Evolutionary conservation across 2,797 vertebrate genomes (phyloP), one percentile per base, ranked within the genome.

Genomic region (Urocyon cinereoargenteus): DNA sequence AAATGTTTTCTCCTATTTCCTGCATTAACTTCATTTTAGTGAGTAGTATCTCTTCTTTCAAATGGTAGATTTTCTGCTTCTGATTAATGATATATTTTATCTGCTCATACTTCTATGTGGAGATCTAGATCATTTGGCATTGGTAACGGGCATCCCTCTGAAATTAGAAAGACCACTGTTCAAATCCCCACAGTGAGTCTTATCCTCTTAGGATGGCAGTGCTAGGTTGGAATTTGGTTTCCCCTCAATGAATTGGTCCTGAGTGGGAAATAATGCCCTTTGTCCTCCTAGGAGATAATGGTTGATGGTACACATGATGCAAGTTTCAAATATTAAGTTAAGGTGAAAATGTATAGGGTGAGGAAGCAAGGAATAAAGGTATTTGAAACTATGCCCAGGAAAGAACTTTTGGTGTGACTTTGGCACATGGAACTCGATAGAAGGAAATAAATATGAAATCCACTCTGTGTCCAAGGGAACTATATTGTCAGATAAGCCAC

Each of bases 391-490:
- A 73, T 87, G 18, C 14, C 22, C 28, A 83, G 40, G 40, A 86
- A 89, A 81, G 55, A 90, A 95, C 45, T 66, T 89, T 57, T 68
- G 19, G 40, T 66, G 36, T 93, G 73, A 83, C 40, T 55, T 51
- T 53, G 66, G 53, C n/a, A 84, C n/a, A 36, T 19, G 36, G 72
- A 94, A 95, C 19, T 92, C 45, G 49, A 31, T 14, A 16, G 75
- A 94, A 92, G 89, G 57, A 82, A 82, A 90, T 40, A 81, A 86
- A 89, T 68, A 73, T 57, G 28, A 83, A 83, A 22, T 86, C 36
- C 82, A 45, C 49, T 78, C 66, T 75, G 13, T 73, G 21, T 70
- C 36, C 84, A 19, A 86, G 78, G 28, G 61, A 96, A 85, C 34
- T 57, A 21, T 31, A 59, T 51, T 55, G 51, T 6, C 24, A 81